Conservation (phyloP, 2,113 vertebrate genomes). For the Microcebus tavaratra region DNA sequence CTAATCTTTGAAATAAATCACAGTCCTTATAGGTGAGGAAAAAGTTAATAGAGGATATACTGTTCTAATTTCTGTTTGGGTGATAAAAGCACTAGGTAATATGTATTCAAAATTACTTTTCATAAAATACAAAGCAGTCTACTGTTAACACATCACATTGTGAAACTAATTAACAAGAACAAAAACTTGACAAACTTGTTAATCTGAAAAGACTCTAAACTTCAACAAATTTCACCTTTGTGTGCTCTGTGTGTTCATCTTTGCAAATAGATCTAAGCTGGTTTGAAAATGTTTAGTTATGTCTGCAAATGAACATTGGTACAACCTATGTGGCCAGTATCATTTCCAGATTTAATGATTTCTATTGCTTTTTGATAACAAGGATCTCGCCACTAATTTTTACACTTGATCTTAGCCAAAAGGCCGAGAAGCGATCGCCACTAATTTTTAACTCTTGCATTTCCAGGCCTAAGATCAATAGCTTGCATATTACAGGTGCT, state of each 20-base stretch:
- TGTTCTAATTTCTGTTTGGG: not conserved
- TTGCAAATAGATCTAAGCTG: slow-evolving; percentile 7
- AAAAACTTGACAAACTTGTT: slow-evolving; percentile 24
- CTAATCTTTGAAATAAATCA: slow-evolving; percentile 34
- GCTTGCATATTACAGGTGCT: not conserved
- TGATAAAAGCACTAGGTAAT: not conserved
- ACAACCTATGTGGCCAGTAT: not conserved
- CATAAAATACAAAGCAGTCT: not conserved
- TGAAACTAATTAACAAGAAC: slow-evolving; percentile 39
- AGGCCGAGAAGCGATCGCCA: no score
- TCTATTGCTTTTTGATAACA: not conserved
- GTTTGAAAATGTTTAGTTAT: not conserved
- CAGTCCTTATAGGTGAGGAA: not conserved
- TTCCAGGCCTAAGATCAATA: not conserved
- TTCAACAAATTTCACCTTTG: slow-evolving; percentile 20
- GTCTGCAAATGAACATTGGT: not conserved
- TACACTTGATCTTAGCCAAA: no score
- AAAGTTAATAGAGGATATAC: not conserved
- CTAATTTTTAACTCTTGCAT: not conserved
- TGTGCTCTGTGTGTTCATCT: not conserved
- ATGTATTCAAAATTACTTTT: slow-evolving; percentile 37
- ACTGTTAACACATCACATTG: not conserved
- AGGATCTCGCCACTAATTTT: not conserved
- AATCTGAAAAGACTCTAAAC: not conserved
- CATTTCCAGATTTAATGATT: not conserved